Evolutionary conservation across 1,140 invertebrate genomes (phyloP).

Genomic region (Pogonus chalceus): DNA sequence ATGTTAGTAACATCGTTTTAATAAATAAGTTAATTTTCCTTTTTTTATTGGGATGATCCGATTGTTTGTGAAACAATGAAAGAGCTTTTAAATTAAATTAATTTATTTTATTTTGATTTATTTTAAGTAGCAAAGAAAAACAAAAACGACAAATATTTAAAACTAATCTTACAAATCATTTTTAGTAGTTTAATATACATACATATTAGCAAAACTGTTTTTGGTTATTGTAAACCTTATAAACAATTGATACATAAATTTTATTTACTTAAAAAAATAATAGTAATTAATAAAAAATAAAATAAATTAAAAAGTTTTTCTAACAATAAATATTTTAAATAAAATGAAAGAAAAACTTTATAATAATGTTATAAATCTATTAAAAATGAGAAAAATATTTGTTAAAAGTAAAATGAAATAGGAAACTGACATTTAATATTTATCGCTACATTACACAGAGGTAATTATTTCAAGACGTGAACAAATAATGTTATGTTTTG

Average conservation of each 20-base stretch:
- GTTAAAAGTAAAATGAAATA: neutral
- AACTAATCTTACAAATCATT: too few species aligned
- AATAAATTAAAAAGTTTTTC: neutral
- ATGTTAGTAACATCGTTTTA: too few species aligned
- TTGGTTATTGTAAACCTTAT: too few species aligned
- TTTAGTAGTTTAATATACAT: too few species aligned
- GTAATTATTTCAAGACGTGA: neutral
- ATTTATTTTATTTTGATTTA: too few species aligned
- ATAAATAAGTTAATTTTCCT: too few species aligned
- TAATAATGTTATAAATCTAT: neutral
- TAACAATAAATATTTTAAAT: neutral
- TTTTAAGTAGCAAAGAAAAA: too few species aligned
- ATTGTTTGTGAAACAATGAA: too few species aligned
- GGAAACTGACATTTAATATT: neutral
- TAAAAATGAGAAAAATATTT: neutral
- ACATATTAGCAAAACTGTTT: too few species aligned
- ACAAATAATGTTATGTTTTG: slow-evolving; percentile 4
- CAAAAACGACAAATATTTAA: too few species aligned
- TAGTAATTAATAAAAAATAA: neutral
- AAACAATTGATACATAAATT: neutral
- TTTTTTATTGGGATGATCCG: too few species aligned
- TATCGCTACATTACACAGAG: slow-evolving; percentile 1
- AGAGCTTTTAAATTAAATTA: too few species aligned
- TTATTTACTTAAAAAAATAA: neutral
- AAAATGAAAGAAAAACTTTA: neutral